These are phyloP conservation scores for Ciconia nigra DNA, from an alignment of 2,797 vertebrate species.

Conservation along the genomic window DNA sequence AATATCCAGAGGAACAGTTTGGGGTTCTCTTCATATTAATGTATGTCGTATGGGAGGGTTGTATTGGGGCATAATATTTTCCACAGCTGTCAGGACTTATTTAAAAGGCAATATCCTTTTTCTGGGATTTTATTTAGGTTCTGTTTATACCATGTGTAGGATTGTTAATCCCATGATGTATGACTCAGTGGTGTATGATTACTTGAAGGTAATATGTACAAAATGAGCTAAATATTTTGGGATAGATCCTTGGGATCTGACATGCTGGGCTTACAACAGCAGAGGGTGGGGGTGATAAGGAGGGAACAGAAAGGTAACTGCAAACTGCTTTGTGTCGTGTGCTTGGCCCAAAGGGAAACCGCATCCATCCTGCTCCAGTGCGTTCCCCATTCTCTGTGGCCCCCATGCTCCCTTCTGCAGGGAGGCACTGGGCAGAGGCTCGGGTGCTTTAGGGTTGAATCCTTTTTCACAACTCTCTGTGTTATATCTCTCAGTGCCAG, in stretches of 20 bases:
- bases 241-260: slow-evolving; percentile 31
- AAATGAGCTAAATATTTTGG: slow-evolving; percentile 43
- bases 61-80: slow-evolving; percentile 76
- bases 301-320: background rate
- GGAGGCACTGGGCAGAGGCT: accelerated
- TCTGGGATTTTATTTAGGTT: slow-evolving; percentile 74
- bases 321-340: background rate
- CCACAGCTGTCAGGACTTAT: slow-evolving; percentile 78
- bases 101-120: slow-evolving; percentile 80
- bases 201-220: slow-evolving; percentile 61
- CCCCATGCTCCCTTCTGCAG: background rate
- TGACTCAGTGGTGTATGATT: slow-evolving; percentile 76
- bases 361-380: background rate
- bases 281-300: background rate
- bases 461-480: background rate
- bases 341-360: background rate
- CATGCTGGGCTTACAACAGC: background rate
- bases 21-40: slow-evolving; percentile 68
- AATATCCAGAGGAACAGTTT: slow-evolving; percentile 68
- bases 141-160: slow-evolving; percentile 76
- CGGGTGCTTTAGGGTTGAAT: background rate
- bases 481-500: background rate
- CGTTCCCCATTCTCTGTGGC: background rate
- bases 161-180: slow-evolving; percentile 73
- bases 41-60: slow-evolving; percentile 64